phyloP scores from a whole-genome alignment of 2,113 vertebrate genomes.

The Nesogale talazaci region DNA sequence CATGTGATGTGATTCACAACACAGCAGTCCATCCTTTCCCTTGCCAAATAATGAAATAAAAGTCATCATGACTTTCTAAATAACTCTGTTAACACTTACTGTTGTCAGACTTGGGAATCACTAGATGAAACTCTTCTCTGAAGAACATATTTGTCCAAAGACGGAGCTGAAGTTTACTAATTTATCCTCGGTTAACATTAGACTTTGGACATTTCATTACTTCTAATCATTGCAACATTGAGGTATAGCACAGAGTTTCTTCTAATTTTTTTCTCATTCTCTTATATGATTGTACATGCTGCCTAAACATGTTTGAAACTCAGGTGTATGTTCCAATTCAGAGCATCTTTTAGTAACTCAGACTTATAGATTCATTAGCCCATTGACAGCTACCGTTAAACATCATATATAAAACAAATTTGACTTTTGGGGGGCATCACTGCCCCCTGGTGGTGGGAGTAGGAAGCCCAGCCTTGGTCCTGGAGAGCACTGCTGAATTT shows the following conservation, averaged over 20 bases:
- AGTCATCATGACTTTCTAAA: neutral
- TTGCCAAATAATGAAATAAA: neutral
- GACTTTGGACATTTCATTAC: neutral
- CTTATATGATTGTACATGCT: neutral
- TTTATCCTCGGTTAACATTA: neutral
- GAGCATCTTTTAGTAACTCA: neutral
- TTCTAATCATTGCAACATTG: neutral
- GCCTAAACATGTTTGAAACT: neutral
- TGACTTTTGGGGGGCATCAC: too few species aligned
- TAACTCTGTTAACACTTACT: neutral
- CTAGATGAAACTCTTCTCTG: neutral
- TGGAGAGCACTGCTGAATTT: too few species aligned
- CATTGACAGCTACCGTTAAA: neutral
- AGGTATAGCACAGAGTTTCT: neutral
- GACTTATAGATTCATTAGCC: neutral
- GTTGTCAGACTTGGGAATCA: neutral
- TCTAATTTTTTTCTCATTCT: neutral
- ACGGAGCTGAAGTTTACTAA: neutral
- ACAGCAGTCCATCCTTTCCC: neutral
- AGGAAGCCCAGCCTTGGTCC: too few species aligned
- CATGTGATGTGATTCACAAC: neutral
- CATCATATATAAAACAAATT: neutral
- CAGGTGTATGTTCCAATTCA: neutral
- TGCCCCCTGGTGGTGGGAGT: too few species aligned
- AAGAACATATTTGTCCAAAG: neutral